Percentiles rank a stretch among this genome's conserved stretches.
phyloP scores from a whole-genome alignment of 1,140 invertebrate species.

The Ridgeia piscesae region DNA sequence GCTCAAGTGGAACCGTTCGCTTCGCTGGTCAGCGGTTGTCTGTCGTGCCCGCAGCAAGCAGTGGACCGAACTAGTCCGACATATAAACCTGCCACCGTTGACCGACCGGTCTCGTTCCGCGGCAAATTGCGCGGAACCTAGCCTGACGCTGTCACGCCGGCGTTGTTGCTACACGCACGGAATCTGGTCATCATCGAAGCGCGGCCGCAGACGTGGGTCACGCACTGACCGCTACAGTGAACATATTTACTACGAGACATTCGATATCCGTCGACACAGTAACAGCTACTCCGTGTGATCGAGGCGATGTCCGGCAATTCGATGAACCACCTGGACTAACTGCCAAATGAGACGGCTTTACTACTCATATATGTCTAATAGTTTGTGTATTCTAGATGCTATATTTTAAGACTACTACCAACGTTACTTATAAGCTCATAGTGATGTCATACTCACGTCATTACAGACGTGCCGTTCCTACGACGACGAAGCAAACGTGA shows the following conservation, averaged over 20 bases:
- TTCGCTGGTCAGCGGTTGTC: neutral
- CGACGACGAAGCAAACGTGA: neutral
- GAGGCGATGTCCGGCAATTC: neutral
- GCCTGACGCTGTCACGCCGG: neutral
- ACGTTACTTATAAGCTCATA: neutral
- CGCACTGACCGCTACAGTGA: neutral
- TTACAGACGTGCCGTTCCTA: neutral
- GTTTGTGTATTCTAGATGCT: neutral
- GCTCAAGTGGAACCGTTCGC: neutral
- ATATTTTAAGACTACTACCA: neutral
- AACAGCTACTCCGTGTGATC: neutral
- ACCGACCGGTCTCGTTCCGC: neutral
- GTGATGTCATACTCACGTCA: neutral
- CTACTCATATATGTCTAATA: neutral
- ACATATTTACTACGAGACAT: neutral
- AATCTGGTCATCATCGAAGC: neutral
- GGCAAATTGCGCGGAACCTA: neutral
- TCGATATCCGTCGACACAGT: neutral
- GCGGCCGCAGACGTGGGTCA: neutral
- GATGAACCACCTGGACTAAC: neutral
- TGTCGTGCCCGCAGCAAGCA: neutral
- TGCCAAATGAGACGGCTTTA: neutral
- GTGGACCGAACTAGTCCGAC: neutral
- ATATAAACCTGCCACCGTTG: neutral
- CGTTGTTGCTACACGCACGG: neutral